phyloP scores from a whole-genome alignment of 1,140 invertebrate species.

The Meteorus sp. region DNA sequence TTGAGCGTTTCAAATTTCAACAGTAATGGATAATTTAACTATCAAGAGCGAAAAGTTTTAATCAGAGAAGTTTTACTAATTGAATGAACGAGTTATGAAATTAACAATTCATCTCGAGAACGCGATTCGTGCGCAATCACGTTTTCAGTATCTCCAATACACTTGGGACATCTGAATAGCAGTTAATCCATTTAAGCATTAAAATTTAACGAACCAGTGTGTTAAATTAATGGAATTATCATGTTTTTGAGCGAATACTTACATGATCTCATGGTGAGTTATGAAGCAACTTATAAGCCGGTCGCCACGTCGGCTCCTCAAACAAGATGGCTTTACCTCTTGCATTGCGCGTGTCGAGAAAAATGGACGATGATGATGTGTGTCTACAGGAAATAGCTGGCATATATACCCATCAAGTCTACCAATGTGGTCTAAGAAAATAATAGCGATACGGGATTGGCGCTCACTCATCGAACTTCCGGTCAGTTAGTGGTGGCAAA shows the following conservation, averaged over 20 bases:
- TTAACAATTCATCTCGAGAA: too few species aligned
- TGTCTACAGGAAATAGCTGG: conserved; percentile 43
- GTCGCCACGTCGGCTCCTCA: conserved; percentile 50
- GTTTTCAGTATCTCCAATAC: too few species aligned
- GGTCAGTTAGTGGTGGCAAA: too few species aligned
- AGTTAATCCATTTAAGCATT: background rate
- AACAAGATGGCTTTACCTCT: conserved; percentile 52
- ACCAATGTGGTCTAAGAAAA: too few species aligned
- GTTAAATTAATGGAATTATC: too few species aligned
- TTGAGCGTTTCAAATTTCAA: background rate
- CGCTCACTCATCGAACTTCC: too few species aligned
- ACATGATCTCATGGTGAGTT: conserved; percentile 42
- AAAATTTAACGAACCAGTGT: background rate
- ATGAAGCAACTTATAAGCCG: conserved; percentile 36
- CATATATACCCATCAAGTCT: too few species aligned
- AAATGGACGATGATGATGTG: conserved; percentile 39
- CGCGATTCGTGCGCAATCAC: too few species aligned
- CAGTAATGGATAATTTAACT: background rate
- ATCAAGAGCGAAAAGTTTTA: background rate
- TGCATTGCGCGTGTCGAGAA: conserved; percentile 53
- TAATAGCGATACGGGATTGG: too few species aligned
- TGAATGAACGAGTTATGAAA: background rate
- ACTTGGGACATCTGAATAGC: too few species aligned
- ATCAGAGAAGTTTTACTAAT: background rate
- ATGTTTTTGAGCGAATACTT: conserved; percentile 36